Conservation (phyloP, 2,888 invertebrate species). For the Drosophila atroscutellata region DNA sequence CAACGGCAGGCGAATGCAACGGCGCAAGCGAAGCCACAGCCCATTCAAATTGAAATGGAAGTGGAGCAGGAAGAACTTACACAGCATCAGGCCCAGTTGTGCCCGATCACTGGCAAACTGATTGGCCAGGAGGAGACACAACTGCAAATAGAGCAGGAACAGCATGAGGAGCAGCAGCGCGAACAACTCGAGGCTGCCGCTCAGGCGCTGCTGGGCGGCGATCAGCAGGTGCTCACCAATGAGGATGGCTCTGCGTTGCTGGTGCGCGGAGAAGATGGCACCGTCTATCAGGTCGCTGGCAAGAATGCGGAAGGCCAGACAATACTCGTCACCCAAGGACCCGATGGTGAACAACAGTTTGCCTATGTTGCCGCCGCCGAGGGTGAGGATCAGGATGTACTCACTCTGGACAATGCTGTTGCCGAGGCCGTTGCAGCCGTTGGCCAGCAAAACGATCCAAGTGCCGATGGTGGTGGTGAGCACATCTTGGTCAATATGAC, state of each 20-base stretch:
- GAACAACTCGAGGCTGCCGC: constrained; percentile 78
- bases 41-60: constrained; percentile 60
- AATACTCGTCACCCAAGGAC: constrained; percentile 90
- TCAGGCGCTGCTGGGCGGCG: constrained; percentile 77
- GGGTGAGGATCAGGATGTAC: constrained; percentile 86
- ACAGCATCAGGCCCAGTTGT: constrained; percentile 87
- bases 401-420: constrained; percentile 85
- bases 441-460: constrained; percentile 80
- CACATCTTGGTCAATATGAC: constrained; percentile 83
- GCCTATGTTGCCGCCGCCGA: constrained; percentile 88
- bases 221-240: constrained; percentile 85
- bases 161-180: constrained; percentile 78
- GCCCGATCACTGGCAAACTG: constrained; percentile 88
- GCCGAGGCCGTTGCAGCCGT: constrained; percentile 84
- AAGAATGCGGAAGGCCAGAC: constrained; percentile 92
- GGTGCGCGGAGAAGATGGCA: constrained; percentile 93
- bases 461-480: constrained; percentile 71
- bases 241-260: constrained; percentile 90
- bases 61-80: constrained; percentile 71
- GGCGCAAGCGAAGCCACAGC: constrained; percentile 75
- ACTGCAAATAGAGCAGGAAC: constrained; percentile 72
- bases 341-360: constrained; percentile 91
- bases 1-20: constrained; percentile 82
- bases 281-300: constrained; percentile 89
- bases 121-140: constrained; percentile 87